Evolutionary conservation across 2,113 vertebrate species (phyloP).

Genomic region (Uropsilus gracilis): DNA sequence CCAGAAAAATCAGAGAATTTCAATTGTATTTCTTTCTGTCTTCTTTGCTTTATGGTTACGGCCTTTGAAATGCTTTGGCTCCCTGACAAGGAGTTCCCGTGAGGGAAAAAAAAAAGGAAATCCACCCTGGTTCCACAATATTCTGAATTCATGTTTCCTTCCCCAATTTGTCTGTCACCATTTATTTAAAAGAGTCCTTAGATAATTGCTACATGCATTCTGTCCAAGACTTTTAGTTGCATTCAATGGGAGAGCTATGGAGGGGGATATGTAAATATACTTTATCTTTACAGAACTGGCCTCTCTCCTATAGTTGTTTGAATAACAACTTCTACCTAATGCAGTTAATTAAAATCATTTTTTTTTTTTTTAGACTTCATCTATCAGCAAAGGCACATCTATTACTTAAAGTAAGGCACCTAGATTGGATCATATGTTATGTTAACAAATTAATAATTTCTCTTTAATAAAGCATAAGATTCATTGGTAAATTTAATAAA

Average conservation of each 20-base stretch:
- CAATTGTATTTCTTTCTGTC: not conserved
- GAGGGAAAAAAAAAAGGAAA: not conserved
- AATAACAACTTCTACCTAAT: not conserved
- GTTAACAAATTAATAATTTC: not conserved
- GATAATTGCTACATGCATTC: not conserved
- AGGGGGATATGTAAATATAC: not conserved
- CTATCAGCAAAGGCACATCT: no score
- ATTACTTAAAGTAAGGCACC: not conserved
- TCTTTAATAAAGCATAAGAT: not conserved
- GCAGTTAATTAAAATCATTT: not conserved
- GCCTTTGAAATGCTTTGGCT: not conserved
- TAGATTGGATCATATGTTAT: not conserved
- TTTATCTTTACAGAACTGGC: not conserved
- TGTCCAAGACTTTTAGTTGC: not conserved
- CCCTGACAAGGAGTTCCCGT: not conserved
- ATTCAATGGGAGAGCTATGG: not conserved
- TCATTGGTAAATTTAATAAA: slow-evolving; percentile 5
- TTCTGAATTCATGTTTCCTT: not conserved
- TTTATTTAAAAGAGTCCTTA: not conserved
- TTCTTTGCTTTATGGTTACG: not conserved
- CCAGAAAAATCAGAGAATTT: not conserved
- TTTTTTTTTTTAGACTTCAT: not conserved
- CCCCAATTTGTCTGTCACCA: not conserved
- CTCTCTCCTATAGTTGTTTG: not conserved
- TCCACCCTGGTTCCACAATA: not conserved